Conservation (phyloP, 1,140 invertebrate species). For the Luehdorfia chinensis region DNA sequence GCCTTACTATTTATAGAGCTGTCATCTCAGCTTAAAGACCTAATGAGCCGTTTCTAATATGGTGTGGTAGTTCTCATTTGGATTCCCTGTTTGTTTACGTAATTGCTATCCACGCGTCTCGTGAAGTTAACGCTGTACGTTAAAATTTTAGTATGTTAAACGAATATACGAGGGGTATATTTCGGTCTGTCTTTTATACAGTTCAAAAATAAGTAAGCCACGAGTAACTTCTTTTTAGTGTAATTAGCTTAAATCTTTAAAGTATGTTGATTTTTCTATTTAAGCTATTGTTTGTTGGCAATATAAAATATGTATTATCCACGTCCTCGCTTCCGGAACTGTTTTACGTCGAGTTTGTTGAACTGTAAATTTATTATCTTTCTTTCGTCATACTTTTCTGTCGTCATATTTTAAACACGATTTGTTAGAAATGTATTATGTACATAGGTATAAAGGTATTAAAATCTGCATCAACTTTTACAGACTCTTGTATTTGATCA, state of each 20-base stretch:
- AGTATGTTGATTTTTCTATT: conserved; percentile 4
- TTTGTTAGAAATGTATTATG: too few relatives aligned
- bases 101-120: conserved; percentile 45
- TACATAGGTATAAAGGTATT: too few relatives aligned
- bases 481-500: too few relatives aligned
- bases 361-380: too few relatives aligned
- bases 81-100: conserved; percentile 55
- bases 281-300: background rate
- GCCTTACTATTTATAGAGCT: conserved; percentile 53
- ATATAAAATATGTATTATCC: background rate
- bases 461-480: too few relatives aligned
- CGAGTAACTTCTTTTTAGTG: background rate
- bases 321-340: too few relatives aligned
- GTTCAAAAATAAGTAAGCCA: conserved; percentile 6
- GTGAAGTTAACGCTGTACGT: conserved; percentile 17
- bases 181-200: conserved; percentile 23
- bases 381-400: too few relatives aligned
- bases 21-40: conserved; percentile 60
- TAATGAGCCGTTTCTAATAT: conserved; percentile 66
- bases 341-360: too few relatives aligned
- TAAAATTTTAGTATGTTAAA: conserved; percentile 33
- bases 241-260: conserved; percentile 6
- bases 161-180: conserved; percentile 21
- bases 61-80: conserved; percentile 48
- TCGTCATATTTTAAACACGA: too few relatives aligned